Conservation (phyloP, 2,113 vertebrate genomes). For the Eptesicus fuscus region DNA sequence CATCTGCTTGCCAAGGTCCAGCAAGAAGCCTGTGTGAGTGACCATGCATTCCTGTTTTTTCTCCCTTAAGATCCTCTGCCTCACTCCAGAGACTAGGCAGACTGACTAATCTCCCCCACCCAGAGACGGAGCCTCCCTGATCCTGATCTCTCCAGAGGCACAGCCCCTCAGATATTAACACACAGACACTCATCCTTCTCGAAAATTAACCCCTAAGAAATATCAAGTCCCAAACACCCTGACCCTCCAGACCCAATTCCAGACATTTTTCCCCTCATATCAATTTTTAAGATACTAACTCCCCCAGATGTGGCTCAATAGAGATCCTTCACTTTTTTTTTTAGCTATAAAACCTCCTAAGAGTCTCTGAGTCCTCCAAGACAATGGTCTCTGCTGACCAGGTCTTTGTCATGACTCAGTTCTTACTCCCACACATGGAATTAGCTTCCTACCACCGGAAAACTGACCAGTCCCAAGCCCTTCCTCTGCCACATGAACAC, state of each 20-base stretch:
- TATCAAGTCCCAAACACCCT: not conserved
- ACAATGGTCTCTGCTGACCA: conserved; percentile 26
- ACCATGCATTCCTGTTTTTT: not conserved
- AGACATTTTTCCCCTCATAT: not conserved
- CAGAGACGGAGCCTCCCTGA: not conserved
- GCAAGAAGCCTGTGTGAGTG: conserved; percentile 94
- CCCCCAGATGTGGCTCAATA: not conserved
- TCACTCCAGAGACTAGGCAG: not conserved
- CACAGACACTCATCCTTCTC: not conserved
- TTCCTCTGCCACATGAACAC: not conserved
- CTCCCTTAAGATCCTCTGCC: not conserved
- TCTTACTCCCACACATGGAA: conserved; percentile 19
- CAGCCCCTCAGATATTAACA: not conserved
- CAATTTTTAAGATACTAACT: conserved; percentile 8
- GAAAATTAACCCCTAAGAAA: not conserved
- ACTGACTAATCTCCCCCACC: not conserved
- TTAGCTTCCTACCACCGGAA: conserved; percentile 22
- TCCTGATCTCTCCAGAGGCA: not conserved
- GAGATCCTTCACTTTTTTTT: not conserved
- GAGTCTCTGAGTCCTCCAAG: conserved; percentile 1
- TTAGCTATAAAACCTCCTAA: not conserved
- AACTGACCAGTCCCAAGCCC: not conserved
- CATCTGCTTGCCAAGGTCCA: conserved; percentile 93
- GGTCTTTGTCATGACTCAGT: conserved; percentile 16
- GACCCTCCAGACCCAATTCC: not conserved